Base-by-base conservation (phyloP, 2,888 invertebrate species). In the Latrodectus elegans region DNA sequence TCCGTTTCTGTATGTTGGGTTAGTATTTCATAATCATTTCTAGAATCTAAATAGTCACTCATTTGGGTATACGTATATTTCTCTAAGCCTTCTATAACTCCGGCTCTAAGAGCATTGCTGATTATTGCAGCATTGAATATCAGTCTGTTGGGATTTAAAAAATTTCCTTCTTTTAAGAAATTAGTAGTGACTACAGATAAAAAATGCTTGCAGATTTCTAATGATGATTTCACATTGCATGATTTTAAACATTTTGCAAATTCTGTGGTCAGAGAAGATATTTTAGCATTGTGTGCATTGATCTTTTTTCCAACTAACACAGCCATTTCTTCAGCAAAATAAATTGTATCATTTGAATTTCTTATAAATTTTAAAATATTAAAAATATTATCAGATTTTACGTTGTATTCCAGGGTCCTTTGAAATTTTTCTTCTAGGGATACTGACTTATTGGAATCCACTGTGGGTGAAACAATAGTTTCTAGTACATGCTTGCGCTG, bases 311-410 rank as follows among this genome's bases (percentile, higher is more conserved):
- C 73, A 74, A 81, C 49, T n/a, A 73, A 53, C 52, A 4, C 65
- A 74, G 81, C 65, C 81, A 81, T 81, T 73, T 73, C 67, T 53
- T 74, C 67, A 49, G 74, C 73, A 53, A 49, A 74, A 26, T 14
- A 81, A 22, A 17, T 11, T 53, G 73, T 64, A 26, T 81, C 81
- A 38, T n/a, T 52, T 52, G 38, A n/a, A 14, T 49, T 14, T 74
- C 65, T 81, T 67, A 65, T 51, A 38, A 73, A 81, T 22, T 26
- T 65, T 9, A 81, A 26, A 65, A 81, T 15, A 53, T 81, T 53
- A 74, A 81, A 81, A n/a, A 81, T 17, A 38, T 74, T 81, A n/a
- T 38, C 65, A 52, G 81, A 81, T 65, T 9, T 4, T n/a, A 81
- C 55, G 65, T 81, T 74, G 38, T 81, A 81, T 8, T 55, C 26